phyloP scores from a whole-genome alignment of 2,113 vertebrate genomes.

The Gracilinanus agilis region DNA sequence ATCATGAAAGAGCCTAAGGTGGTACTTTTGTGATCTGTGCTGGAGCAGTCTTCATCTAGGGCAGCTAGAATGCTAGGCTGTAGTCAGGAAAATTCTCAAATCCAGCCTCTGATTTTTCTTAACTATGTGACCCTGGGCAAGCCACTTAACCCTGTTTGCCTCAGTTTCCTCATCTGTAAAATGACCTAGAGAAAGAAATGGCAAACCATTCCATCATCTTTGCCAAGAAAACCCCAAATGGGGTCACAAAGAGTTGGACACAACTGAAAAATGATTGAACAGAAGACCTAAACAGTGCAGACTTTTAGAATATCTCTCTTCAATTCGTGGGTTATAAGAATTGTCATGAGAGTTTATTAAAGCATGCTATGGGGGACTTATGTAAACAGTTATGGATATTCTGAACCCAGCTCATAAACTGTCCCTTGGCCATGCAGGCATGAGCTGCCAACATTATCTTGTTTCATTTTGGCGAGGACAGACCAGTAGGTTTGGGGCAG shows the following conservation, averaged over 20 bases:
- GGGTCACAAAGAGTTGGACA: too few relatives aligned
- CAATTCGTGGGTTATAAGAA: background rate
- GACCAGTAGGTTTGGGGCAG: background rate
- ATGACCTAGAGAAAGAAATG: background rate
- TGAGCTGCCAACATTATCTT: background rate
- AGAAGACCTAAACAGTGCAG: background rate
- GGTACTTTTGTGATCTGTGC: background rate
- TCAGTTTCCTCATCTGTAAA: background rate
- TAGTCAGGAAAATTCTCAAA: too few relatives aligned
- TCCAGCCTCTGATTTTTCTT: too few relatives aligned
- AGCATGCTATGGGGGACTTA: background rate
- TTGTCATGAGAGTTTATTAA: background rate
- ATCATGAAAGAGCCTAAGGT: background rate
- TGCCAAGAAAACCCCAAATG: too few relatives aligned
- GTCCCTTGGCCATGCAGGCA: background rate
- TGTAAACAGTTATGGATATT: background rate
- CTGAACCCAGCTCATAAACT: background rate
- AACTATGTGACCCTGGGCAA: background rate
- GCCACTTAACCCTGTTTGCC: background rate
- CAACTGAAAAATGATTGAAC: background rate
- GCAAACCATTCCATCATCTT: too few relatives aligned
- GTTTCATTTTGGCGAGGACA: background rate
- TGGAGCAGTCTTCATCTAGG: background rate
- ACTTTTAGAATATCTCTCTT: background rate
- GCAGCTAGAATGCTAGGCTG: too few relatives aligned